phyloP scores from a whole-genome alignment of 2,113 vertebrate species.

The Ochotona curzoniae region DNA sequence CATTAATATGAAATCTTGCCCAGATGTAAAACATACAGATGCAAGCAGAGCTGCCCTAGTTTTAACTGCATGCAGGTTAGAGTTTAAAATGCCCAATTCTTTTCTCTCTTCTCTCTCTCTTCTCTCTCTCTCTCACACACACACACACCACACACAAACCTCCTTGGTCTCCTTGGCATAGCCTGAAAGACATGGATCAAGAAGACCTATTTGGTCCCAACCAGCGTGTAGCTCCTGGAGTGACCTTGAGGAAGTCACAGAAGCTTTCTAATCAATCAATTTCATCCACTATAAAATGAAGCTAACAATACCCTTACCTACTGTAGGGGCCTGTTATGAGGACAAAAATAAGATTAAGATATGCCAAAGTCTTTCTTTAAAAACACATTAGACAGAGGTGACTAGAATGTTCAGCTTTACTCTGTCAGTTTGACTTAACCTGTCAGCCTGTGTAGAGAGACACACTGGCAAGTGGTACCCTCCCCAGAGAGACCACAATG shows the following conservation, averaged over 20 bases:
- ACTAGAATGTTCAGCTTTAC: conserved; percentile 3
- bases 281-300: conserved; percentile 52
- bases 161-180: background rate
- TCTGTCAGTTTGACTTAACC: conserved; percentile 36
- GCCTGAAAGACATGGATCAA: background rate
- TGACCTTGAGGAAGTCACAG: conserved; percentile 5
- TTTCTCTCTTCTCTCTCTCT: background rate
- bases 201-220: background rate
- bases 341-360: conserved; percentile 21
- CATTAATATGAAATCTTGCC: conserved; percentile 23
- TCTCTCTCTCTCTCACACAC: background rate
- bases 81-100: background rate
- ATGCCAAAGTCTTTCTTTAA: background rate
- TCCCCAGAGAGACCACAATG: background rate
- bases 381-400: background rate
- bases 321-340: background rate
- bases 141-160: background rate
- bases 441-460: conserved; percentile 5
- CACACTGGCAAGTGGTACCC: conserved; percentile 15
- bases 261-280: background rate
- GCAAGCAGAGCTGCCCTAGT: background rate
- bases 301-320: background rate
- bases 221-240: background rate
- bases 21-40: background rate
- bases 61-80: background rate